Evolutionary conservation across 2,888 invertebrate genomes (phyloP), one percentile per base, ranked within the genome.

Genomic region (Polydrusus tereticollis): DNA sequence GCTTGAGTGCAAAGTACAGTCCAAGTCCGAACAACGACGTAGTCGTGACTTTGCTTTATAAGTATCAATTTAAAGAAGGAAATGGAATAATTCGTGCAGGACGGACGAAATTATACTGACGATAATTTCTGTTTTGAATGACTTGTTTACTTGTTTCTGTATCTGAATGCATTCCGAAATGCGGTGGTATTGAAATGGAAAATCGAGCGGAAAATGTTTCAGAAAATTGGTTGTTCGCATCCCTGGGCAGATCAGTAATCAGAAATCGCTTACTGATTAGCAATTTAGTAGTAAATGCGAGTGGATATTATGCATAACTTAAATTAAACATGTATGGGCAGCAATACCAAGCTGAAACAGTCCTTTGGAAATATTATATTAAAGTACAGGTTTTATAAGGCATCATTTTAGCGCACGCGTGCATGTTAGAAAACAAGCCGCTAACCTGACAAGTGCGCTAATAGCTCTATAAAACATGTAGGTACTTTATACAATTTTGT

Each of bases 81-180:
- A 50, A 50, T 50, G 50, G 26, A 50, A 50, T 50, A 50, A 50
- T 50, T 50, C 50, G 50, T 50, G 50, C 50, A 50, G 50, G 50
- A 50, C 50, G 50, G 26, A 50, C 50, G 50, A 50, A 50, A 50
- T 50, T 50, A 50, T 14, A 50, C 50, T 10, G 20, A 45, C 21
- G 21, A 2, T 26, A n/a, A 50, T 50, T 50, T 50, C 3, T 23
- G 50, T 45, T 45, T 26, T 50, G 20, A 26, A 26, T 14, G 26
- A 14, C 23, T 50, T 50, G 50, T 50, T 50, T 50, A 50, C 50
- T 50, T 50, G 14, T 50, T 50, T 50, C 23, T 50, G 50, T 26
- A 20, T n/a, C 12, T 41, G 41, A 14, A 16, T 16, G 16, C 16
- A 16, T 2, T 41, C n/a, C n/a, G 8, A 36, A 33, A 33, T 33